Conservation (phyloP, 2,888 invertebrate species). For the Megastigmus dorsalis region DNA sequence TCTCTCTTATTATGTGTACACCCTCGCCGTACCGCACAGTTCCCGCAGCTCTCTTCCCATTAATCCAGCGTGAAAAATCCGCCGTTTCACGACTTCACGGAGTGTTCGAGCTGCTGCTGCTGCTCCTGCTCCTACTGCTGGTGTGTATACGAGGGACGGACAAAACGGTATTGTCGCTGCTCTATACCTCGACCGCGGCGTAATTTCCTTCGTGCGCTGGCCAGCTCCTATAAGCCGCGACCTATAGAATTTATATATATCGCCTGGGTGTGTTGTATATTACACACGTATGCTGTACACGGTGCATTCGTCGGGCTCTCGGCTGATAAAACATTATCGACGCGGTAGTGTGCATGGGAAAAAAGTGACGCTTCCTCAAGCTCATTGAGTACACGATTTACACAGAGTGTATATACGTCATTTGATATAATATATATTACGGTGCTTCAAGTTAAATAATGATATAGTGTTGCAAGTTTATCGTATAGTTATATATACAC, state of each 20-base stretch:
- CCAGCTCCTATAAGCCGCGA: too few species aligned
- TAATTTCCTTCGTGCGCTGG: constrained; percentile 29
- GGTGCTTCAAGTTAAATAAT: neutral
- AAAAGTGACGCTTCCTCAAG: neutral
- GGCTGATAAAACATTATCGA: constrained; percentile 22
- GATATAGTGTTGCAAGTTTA: too few species aligned
- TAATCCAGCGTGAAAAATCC: constrained; percentile 19
- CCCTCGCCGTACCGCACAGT: constrained; percentile 3
- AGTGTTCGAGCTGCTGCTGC: too few species aligned
- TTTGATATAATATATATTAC: neutral
- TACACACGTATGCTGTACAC: too few species aligned
- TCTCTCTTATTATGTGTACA: too few species aligned
- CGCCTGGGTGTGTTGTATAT: too few species aligned
- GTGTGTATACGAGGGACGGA: too few species aligned
- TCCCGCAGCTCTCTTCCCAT: neutral
- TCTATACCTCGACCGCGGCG: too few species aligned
- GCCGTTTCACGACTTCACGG: neutral
- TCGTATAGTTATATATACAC: too few species aligned
- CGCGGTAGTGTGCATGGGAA: neutral
- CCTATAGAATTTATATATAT: too few species aligned
- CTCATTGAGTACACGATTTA: neutral
- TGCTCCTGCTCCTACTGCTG: too few species aligned
- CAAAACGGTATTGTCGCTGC: constrained; percentile 27
- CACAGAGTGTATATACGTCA: neutral
- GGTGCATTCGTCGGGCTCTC: too few species aligned